Base-by-base conservation (phyloP, 1,140 invertebrate genomes). In the Drosophila asahinai region DNA sequence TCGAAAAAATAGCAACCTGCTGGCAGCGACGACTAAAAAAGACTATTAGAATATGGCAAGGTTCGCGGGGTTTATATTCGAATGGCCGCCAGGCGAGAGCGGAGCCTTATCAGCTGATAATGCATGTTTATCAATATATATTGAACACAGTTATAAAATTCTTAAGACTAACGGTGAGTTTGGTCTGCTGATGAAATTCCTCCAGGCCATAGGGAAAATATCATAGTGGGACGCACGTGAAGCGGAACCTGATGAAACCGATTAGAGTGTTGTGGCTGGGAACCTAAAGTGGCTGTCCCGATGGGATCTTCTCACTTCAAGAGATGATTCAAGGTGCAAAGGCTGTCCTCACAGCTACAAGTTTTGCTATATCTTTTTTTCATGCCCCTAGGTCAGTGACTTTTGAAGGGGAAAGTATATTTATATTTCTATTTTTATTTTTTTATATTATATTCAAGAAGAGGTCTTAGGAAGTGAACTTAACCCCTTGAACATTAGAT, bases 131-230 rank as follows among this genome's bases (percentile, higher is more conserved):
- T 73, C 70, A 73, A 43, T 52, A 52, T 52, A 43, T 61, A 73
- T 60, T 51, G 70, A 51, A 33, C 54, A 30, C 19, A 25, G 40
- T 54, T 45, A 72, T 43, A 72, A 27, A 58, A 73, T 73, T 73
- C 70, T 73, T 73, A 60, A 73, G 70, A 51, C 38, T 73, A 73
- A 73, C 38, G 67, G 47, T 73, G 70, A 73, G 54, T 73, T 73
- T 27, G 54, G 49, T 22, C 45, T 27, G 67, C 45, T 73, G 68
- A 27, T 52, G 70, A 73, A 73, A 73, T 73, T 30, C 45, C 9
- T 43, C 0, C 42, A 3, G 1, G 47, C 33, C 7, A 14, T 27
- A 11, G 33, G 17, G 17, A 49, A 58, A 36, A 30, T 36, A 2
- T 5, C n/a, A n/a, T 54, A 17, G 8, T 15, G 30, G 33, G 17